Base-by-base conservation (phyloP, 1,140 invertebrate genomes). In the Cyclina sinensis region DNA sequence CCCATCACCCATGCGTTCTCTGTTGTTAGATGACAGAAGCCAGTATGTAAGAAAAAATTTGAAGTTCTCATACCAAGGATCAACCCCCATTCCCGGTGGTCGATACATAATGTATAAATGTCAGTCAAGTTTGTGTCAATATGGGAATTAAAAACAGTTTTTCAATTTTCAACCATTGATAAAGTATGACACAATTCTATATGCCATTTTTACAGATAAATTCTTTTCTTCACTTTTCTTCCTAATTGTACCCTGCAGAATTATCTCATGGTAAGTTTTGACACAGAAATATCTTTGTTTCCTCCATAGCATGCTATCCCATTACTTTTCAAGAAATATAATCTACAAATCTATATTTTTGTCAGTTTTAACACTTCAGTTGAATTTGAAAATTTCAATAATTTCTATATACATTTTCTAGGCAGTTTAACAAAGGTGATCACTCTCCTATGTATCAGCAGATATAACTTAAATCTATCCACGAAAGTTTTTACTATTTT, bases 1-100 rank as follows among this genome's bases (percentile, higher is more conserved):
- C 62, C 32, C 68, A 48, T 78, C 62, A 0, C 89, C 89, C 84
- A 90, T 90, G 16, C 84, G 83, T 24, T 82, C 85, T 39, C 85
- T 48, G 32, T 83, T 91, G 86, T 90, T 91, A 59, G 90, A 88
- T 57, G 92, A 93, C 73, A 93, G 86, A 79, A 93, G 86, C 92
- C 92, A 93, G 74, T 92, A 92, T 43, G 92, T 91, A 2, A 93
- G 70, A 82, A 90, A 92, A 37, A 93, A 87, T 89, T 93, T 92
- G 70, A 92, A 93, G 74, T 92, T 93, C 46, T 92, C 83, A 57
- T 91, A 92, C 84, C 90, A 93, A 12, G 91, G 89, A 82, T 93
- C 92, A 57, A 91, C 86, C 14, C 86, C 86, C 78, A 88, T 82
- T 5, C 86, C 86, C 54, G 86, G 86, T 37, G 86, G 79, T 4